Conservation (phyloP, 2,113 vertebrate genomes). For the Onychostoma macrolepis region DNA sequence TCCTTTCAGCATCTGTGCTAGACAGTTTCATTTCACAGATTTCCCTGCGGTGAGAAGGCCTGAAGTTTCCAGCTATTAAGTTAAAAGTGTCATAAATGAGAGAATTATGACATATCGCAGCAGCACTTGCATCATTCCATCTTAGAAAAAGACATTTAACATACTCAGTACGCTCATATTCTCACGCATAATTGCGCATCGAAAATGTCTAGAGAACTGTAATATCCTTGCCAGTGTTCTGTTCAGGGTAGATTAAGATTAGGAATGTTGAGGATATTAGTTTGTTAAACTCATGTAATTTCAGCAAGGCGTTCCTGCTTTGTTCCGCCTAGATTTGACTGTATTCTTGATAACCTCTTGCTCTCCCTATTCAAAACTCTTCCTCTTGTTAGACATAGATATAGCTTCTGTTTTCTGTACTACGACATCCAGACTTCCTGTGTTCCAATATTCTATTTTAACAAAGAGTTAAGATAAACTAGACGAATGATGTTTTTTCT, state of each 20-base stretch:
- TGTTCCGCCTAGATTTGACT: conserved; percentile 24
- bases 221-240: background rate
- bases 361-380: conserved; percentile 42
- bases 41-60: conserved; percentile 2
- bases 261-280: conserved; percentile 30
- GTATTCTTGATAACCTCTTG: conserved; percentile 47
- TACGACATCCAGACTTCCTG: conserved; percentile 9
- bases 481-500: background rate
- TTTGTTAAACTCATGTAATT: conserved; percentile 44
- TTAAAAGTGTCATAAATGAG: background rate
- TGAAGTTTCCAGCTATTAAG: conserved; percentile 12
- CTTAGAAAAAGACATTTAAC: background rate
- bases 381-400: conserved; percentile 34
- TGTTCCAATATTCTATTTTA: background rate
- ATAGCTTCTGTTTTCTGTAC: background rate
- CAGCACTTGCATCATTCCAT: background rate
- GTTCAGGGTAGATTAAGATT: background rate
- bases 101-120: conserved; percentile 2
- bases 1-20: background rate
- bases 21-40: conserved; percentile 9
- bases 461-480: background rate
- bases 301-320: conserved; percentile 34
- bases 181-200: conserved; percentile 10
- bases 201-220: conserved; percentile 31
- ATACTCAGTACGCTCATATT: background rate